Base-by-base conservation (phyloP, 2,888 invertebrate species). In the Drosophila falleni region DNA sequence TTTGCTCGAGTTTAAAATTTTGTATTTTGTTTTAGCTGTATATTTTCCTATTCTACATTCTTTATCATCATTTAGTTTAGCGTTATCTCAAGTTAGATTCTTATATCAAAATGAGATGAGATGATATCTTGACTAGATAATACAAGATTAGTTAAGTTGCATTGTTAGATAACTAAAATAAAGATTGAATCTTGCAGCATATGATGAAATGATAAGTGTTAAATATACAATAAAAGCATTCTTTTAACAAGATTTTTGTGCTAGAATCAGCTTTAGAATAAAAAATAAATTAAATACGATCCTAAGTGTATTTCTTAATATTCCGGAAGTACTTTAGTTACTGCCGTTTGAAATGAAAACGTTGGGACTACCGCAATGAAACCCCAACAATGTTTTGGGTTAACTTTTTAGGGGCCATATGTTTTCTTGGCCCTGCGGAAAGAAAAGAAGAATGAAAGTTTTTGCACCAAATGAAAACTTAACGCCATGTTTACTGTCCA, bases 371-470 rank as follows among this genome's bases (percentile, higher is more conserved):
- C 56, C 56, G 46, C 46, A 37, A 58, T 35, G 44, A 15, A 37
- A 35, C 13, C 5, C 2, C 26, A 56, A 33, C 41, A 46, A 37
- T 35, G 15, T 26, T 35, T 13, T 33, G 55, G 55, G 55, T 16
- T 37, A 46, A 46, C 2, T 10, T 55, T 62, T 60, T 9, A 26
- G 19, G 13, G 29, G 31, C 23, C 44, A 15, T 39, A 16, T 23
- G 15, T 35, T 11, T 39, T 16, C 33, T 50, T 50, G 44, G 41
- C 54, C 39, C 54, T 41, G 31, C n/a, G 39, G 23, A 56, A 66
- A 59, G 46, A 60, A 74, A 47, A 61, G 67, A 74, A 75, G 78
- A 79, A 74, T 78, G 79, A 80, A 80, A 80, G 79, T 78, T 76
- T 74, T 71, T 59, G 63, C 56, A 47, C 16, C 55, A 53, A 62